A percentile compares a stretch with the other conserved stretches of the same genome.
These are phyloP conservation scores for Elymnias hypermnestra DNA, from an alignment of 1,140 invertebrate species.

Conservation along the genomic window DNA sequence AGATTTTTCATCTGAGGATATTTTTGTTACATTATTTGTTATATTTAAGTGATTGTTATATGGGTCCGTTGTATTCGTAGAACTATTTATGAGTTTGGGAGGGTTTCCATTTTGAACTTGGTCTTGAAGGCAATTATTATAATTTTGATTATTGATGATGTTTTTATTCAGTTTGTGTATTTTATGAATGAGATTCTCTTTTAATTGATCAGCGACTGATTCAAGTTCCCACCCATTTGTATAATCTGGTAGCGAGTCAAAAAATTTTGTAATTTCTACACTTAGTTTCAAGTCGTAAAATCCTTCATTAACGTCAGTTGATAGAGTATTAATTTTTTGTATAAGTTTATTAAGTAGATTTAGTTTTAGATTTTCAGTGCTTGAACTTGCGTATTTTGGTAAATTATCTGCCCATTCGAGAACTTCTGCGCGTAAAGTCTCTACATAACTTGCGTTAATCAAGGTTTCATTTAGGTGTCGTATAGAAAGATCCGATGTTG, in stretches of 20 bases:
- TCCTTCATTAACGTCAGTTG: not conserved
- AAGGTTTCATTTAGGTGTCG: not conserved
- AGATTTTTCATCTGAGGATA: too few relatives aligned
- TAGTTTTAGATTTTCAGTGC: constrained; percentile 10
- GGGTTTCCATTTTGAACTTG: not conserved
- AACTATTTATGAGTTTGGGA: not conserved
- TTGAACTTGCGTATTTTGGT: constrained; percentile 13
- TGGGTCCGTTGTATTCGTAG: not conserved
- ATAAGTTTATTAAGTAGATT: constrained; percentile 19
- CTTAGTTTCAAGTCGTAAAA: constrained; percentile 13
- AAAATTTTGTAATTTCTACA: constrained; percentile 7
- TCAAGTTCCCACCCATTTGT: constrained; percentile 2
- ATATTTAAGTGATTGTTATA: too few relatives aligned
- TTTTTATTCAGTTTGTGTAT: constrained; percentile 2
- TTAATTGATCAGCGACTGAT: constrained; percentile 6
- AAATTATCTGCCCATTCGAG: constrained; percentile 18
- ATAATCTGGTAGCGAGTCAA: constrained; percentile 13
- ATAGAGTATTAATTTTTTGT: constrained; percentile 14
- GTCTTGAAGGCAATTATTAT: not conserved
- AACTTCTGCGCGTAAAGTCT: constrained; percentile 9
- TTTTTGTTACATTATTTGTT: not conserved
- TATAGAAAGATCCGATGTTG: constrained; percentile 10
- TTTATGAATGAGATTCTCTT: constrained; percentile 12
- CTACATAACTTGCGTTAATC: constrained; percentile 6
- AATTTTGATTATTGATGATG: not conserved